A percentile compares a stretch with the other conserved stretches of the same genome.
Evolutionary conservation across 2,888 invertebrate species (phyloP).

Genomic region (Platycnemis pennipes): DNA sequence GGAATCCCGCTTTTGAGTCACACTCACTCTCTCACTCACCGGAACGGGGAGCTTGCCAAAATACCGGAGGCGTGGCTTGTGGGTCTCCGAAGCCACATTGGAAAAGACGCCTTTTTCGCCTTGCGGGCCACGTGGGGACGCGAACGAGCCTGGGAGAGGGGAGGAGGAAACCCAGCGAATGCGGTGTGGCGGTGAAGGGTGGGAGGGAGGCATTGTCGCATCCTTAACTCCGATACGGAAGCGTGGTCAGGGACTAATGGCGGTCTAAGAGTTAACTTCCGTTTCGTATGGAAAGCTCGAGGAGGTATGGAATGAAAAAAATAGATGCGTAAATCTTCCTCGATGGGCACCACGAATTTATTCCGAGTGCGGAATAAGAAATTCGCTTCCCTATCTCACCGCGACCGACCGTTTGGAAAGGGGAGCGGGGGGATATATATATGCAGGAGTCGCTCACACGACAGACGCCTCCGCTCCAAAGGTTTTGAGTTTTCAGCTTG

Average conservation of each 20-base stretch:
- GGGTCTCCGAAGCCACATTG: background rate
- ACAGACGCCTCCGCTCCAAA: background rate
- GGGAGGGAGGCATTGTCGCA: background rate
- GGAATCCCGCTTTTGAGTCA: background rate
- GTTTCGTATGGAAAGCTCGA: background rate
- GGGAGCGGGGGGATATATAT: background rate
- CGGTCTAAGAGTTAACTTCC: background rate
- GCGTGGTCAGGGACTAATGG: background rate
- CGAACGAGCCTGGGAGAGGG: background rate
- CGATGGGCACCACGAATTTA: background rate
- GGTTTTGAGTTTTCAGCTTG: background rate
- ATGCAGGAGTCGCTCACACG: slow-evolving; percentile 8
- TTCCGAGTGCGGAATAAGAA: background rate
- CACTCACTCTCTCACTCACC: no score
- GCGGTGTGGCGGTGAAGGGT: background rate
- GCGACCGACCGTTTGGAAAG: background rate
- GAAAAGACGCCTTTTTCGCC: background rate
- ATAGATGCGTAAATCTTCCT: background rate
- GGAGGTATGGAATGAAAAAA: background rate
- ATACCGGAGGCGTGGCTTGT: background rate
- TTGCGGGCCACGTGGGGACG: background rate
- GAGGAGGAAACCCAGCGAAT: background rate
- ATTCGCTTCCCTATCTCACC: background rate
- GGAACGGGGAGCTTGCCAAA: background rate
- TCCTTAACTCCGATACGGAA: background rate